Percentiles rank a stretch among this genome's conserved stretches.
Evolutionary conservation across 2,113 vertebrate species (phyloP).

Genomic region (Brienomyrus longianalis): DNA sequence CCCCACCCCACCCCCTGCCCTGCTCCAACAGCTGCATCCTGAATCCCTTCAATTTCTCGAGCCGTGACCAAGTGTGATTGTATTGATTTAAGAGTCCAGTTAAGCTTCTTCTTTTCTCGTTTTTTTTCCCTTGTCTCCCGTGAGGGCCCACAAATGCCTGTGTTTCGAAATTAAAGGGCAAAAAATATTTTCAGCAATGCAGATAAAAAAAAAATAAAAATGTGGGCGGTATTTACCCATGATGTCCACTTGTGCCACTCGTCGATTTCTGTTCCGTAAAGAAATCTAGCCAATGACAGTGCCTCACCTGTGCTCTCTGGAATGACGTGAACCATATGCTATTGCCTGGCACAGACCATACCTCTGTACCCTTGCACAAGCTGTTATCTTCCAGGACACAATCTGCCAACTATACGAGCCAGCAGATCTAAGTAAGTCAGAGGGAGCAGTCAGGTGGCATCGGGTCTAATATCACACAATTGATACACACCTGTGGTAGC

Average conservation of each 20-base stretch:
- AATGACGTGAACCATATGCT: background rate
- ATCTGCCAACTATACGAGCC: background rate
- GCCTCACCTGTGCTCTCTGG: background rate
- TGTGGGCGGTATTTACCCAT: background rate
- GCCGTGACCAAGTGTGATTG: background rate
- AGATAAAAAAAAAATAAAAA: background rate
- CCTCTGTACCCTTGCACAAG: background rate
- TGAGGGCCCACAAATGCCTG: background rate
- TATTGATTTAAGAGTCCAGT: background rate
- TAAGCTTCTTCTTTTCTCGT: background rate
- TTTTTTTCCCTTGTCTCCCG: background rate
- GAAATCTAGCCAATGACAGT: background rate
- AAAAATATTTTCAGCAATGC: background rate
- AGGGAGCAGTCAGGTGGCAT: background rate
- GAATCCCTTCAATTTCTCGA: background rate
- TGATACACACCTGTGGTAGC: background rate
- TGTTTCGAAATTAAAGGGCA: background rate
- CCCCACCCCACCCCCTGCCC: background rate
- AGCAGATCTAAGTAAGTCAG: background rate
- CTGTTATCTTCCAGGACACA: background rate
- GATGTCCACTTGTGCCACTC: background rate
- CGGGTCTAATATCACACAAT: background rate
- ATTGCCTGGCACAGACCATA: background rate
- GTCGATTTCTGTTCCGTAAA: background rate
- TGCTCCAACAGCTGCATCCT: background rate